Percentiles rank a stretch among this genome's conserved stretches.
Evolutionary conservation across 2,113 vertebrate genomes (phyloP).

Genomic region (Tylochromis polylepis): DNA sequence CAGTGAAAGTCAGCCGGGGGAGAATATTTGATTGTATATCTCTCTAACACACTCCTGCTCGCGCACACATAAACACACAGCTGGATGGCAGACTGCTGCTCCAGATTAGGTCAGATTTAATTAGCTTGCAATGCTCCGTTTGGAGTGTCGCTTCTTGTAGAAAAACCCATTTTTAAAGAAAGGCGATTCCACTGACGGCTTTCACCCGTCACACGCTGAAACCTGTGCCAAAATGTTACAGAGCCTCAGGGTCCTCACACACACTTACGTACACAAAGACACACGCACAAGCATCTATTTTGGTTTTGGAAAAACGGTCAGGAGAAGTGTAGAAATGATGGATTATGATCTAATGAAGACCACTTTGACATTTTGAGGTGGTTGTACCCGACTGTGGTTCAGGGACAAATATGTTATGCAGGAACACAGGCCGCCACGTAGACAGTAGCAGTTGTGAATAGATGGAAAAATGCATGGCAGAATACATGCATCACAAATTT

Average conservation of each 20-base stretch:
- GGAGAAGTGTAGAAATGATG: conserved; percentile 8
- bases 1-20: conserved; percentile 8
- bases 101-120: conserved; percentile 77
- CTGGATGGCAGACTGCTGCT: conserved; percentile 67
- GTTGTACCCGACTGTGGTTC: conserved; percentile 24
- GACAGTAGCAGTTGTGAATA: conserved; percentile 9
- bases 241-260: conserved; percentile 30
- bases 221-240: conserved; percentile 45
- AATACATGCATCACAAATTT: conserved; percentile 14
- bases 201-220: conserved; percentile 31
- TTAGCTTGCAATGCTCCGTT: conserved; percentile 63
- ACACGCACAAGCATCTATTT: neutral
- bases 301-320: conserved; percentile 8
- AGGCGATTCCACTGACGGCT: conserved; percentile 41
- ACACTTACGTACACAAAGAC: neutral
- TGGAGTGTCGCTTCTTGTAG: conserved; percentile 70
- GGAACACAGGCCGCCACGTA: conserved; percentile 15
- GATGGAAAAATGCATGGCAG: neutral
- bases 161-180: conserved; percentile 70
- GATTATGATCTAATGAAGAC: conserved; percentile 43
- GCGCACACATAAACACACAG: conserved; percentile 40
- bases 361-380: conserved; percentile 17
- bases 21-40: conserved; percentile 35
- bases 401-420: conserved; percentile 34
- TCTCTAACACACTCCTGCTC: neutral